These are phyloP conservation scores for Phalloptychus januarius DNA, from an alignment of 2,797 vertebrate genomes.

Conservation along the genomic window DNA sequence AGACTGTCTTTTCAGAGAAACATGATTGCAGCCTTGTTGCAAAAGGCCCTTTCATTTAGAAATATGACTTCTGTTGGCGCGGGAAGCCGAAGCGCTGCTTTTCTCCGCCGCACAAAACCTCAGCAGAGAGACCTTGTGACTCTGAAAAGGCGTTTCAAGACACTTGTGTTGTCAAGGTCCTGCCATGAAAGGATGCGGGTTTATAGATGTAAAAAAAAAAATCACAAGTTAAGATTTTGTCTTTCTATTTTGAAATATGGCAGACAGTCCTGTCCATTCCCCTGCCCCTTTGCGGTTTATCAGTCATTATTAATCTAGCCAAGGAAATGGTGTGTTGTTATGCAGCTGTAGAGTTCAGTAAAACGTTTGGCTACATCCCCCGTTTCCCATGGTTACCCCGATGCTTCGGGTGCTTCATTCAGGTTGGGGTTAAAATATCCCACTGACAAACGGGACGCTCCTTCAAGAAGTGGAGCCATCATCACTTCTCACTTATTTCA, in stretches of 20 bases:
- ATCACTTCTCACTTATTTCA: neutral
- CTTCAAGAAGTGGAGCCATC: neutral
- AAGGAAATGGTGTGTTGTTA: conserved; percentile 1
- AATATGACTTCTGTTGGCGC: conserved; percentile 71
- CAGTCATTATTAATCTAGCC: neutral
- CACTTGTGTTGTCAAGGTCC: conserved; percentile 67
- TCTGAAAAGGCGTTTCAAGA: conserved; percentile 64
- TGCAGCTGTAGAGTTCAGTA: neutral
- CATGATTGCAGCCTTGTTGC: conserved; percentile 78
- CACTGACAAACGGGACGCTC: neutral
- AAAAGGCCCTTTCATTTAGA: conserved; percentile 75
- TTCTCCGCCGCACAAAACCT: conserved; percentile 67
- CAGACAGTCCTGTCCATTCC: neutral
- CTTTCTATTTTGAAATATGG: conserved; percentile 1
- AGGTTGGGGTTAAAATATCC: neutral
- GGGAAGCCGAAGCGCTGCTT: conserved; percentile 64
- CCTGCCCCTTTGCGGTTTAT: neutral
- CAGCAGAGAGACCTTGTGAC: conserved; percentile 68
- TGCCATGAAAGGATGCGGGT: conserved; percentile 48
- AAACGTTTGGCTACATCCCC: neutral
- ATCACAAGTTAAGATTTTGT: conserved; percentile 29
- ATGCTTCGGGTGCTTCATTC: too few relatives aligned
- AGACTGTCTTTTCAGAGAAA: conserved; percentile 71
- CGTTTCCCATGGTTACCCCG: neutral
- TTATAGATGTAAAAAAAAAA: conserved; percentile 37